These are phyloP conservation scores for Hirudinaria manillensis DNA, from an alignment of 2,888 invertebrate species.

Conservation along the genomic window DNA sequence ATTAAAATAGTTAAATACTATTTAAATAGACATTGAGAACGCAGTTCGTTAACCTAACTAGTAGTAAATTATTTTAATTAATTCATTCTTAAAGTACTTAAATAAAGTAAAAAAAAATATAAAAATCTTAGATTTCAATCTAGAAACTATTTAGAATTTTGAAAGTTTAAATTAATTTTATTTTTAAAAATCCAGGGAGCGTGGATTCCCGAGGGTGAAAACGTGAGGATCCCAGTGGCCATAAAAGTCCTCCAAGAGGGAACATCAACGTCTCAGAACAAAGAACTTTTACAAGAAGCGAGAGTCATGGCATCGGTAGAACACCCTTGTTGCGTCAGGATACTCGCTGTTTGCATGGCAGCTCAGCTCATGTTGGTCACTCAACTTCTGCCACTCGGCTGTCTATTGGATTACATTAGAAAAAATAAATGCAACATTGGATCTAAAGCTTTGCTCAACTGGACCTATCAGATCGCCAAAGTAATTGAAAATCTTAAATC, in stretches of 20 bases:
- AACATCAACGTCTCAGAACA: conserved; percentile 66
- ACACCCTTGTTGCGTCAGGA: conserved; percentile 82
- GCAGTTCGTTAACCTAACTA: too few relatives aligned
- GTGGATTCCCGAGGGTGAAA: conserved; percentile 52
- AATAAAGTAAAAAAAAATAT: not conserved
- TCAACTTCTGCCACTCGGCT: conserved; percentile 92
- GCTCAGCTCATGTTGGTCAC: conserved; percentile 94
- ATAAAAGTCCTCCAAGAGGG: conserved; percentile 86
- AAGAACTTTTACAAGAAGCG: conserved; percentile 90
- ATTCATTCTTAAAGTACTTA: not conserved
- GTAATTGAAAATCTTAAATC: conserved; percentile 43
- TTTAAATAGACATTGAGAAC: not conserved
- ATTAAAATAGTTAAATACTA: not conserved
- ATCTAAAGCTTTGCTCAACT: conserved; percentile 85
- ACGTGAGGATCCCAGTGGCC: conserved; percentile 77
- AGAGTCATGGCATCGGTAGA: conserved; percentile 97
- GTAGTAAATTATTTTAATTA: not conserved
- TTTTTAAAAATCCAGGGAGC: conserved; percentile 48
- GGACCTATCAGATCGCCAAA: conserved; percentile 93
- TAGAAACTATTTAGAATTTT: not conserved
- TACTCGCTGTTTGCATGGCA: conserved; percentile 85
- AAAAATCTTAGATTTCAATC: not conserved
- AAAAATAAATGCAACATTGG: conserved; percentile 87
- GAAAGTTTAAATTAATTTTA: not conserved
- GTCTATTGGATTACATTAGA: conserved; percentile 86